Evolutionary conservation across 2,888 invertebrate species (phyloP), one percentile per base, ranked within the genome.

Genomic region (Papilio protenor): DNA sequence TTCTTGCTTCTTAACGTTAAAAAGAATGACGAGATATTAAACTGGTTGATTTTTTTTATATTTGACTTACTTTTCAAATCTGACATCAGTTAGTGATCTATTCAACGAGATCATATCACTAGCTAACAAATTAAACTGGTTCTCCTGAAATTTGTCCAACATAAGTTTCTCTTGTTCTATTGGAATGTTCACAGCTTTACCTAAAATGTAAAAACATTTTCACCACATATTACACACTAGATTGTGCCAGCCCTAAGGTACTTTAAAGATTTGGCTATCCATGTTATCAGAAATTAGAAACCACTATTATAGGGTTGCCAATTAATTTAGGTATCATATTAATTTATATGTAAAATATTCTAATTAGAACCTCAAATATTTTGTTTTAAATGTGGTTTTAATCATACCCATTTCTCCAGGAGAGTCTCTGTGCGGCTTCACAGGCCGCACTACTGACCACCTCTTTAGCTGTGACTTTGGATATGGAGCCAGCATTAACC

Each of bases 51-150:
- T 18, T 18, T 16, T 6, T 61, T 23, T n/a, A 49, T 16, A 16
- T 40, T 52, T 57, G 27, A 95, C 97, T 96, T 94, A 99, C 98
- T 98, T 98, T 82, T 97, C 97, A 89, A 99, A 96, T 87, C 99
- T 95, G 82, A 99, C 98, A 93, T 99, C 99, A 45, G 98, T 97
- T 77, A 99, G 95, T 11, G 98, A 98, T 86, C 99, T 96, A 95
- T 99, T 99, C 81, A 99, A 92, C 5, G 99, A 98, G 87, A 99
- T 99, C 97, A 98, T 97, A 91, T 99, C 99, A 91, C 99, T 99
- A 83, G 99, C 99, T 91, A 99, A 95, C 84, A 99, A 95, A 94
- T 99, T 99, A 95, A 99, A 99, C 95, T 99, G 99, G 95, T 99
- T 99, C 87, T 99, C 96, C 91, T 99, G 98, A 93, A 99, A 99